These are phyloP conservation scores for Pygmarrhopalites habei DNA, from an alignment of 1,140 invertebrate species.

Conservation along the genomic window DNA sequence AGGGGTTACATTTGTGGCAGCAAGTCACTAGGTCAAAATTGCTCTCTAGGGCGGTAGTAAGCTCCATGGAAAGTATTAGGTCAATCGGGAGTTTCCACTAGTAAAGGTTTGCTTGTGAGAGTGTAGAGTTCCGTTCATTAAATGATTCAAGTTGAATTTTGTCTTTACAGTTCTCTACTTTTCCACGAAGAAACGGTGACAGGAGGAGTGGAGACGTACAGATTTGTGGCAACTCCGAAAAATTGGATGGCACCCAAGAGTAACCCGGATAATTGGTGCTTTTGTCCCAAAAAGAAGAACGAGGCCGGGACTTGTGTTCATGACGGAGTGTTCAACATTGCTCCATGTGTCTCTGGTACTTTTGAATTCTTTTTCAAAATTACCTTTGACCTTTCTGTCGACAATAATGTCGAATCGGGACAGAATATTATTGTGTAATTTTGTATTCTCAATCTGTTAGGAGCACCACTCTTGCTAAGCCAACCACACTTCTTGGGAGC, in stretches of 20 bases:
- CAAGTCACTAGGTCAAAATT: no score
- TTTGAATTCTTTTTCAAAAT: neutral
- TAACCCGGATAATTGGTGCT: neutral
- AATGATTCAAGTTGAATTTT: no score
- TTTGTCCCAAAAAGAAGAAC: neutral
- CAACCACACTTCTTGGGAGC: conserved; percentile 3
- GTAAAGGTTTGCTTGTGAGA: no score
- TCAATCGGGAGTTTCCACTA: no score
- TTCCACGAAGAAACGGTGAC: neutral
- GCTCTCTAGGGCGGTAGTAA: no score
- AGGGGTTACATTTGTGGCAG: no score
- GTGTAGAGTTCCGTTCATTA: no score
- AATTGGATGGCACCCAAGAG: conserved; percentile 3
- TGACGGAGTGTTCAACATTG: neutral
- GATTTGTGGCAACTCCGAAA: neutral
- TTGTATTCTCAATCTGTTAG: neutral
- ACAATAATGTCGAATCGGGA: neutral
- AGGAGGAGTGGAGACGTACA: neutral
- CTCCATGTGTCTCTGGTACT: neutral
- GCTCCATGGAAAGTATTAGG: no score
- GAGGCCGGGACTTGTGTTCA: neutral
- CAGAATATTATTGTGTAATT: neutral
- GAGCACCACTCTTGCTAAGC: neutral
- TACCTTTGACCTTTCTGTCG: neutral
- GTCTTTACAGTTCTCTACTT: neutral